Evolutionary conservation across 2,797 vertebrate genomes (phyloP).

Genomic region (Trematomus bernacchii): DNA sequence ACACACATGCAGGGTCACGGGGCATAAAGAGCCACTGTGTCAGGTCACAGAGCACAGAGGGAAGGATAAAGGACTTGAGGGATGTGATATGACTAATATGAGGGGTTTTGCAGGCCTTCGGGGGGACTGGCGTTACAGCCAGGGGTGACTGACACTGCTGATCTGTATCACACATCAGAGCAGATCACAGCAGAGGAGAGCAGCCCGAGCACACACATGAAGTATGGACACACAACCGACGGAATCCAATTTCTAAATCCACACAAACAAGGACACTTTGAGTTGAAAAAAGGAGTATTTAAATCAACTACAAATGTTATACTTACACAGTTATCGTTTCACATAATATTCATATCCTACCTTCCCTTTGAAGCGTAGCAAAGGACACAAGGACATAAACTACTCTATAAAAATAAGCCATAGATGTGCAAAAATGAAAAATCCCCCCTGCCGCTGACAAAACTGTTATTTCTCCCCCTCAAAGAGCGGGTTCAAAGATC

Average conservation of each 20-base stretch:
- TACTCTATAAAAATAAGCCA: slow-evolving; percentile 37
- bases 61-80: slow-evolving; percentile 82
- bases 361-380: slow-evolving; percentile 22
- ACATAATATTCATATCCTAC: neutral
- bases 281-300: neutral
- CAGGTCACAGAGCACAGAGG: slow-evolving; percentile 81
- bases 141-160: slow-evolving; percentile 85
- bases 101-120: slow-evolving; percentile 82
- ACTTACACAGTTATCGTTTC: slow-evolving; percentile 1
- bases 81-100: slow-evolving; percentile 87
- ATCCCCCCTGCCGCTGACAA: slow-evolving; percentile 53
- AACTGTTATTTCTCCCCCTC: slow-evolving; percentile 76
- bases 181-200: slow-evolving; percentile 73
- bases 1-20: slow-evolving; percentile 68
- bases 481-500: slow-evolving; percentile 86
- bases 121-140: slow-evolving; percentile 78
- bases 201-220: slow-evolving; percentile 55
- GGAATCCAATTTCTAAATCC: slow-evolving; percentile 30
- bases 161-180: slow-evolving; percentile 83
- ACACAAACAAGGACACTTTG: slow-evolving; percentile 5
- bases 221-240: slow-evolving; percentile 49
- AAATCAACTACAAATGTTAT: slow-evolving; percentile 12
- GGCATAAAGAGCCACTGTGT: slow-evolving; percentile 83
- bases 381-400: slow-evolving; percentile 30
- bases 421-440: slow-evolving; percentile 46